Evolutionary conservation across 2,113 vertebrate species (phyloP).

Genomic region (Etia nguti): DNA sequence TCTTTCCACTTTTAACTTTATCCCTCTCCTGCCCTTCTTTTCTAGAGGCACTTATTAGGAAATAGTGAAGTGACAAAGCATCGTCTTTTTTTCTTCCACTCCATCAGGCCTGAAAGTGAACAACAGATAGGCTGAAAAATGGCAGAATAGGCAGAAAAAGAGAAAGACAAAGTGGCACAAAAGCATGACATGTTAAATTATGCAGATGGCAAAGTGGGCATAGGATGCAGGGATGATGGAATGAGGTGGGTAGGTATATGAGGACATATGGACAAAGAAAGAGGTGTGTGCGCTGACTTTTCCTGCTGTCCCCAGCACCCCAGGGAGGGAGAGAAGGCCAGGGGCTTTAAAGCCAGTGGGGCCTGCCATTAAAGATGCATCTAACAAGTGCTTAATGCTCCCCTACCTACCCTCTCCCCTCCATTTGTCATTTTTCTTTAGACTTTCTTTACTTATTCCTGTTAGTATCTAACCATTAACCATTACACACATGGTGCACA

Average conservation of each 20-base stretch:
- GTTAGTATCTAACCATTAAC: conserved; percentile 49
- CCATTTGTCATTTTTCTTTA: background rate
- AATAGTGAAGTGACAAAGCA: conserved; percentile 50
- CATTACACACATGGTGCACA: conserved; percentile 3
- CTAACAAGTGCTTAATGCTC: conserved; percentile 37
- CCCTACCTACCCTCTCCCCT: background rate
- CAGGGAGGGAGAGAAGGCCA: conserved; percentile 48
- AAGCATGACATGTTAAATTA: conserved; percentile 71
- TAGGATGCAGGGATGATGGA: conserved; percentile 44
- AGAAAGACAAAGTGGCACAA: conserved; percentile 58
- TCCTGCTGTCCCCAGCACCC: conserved; percentile 63
- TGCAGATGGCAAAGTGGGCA: conserved; percentile 62
- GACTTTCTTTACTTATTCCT: conserved; percentile 12
- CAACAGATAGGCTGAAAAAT: conserved; percentile 53
- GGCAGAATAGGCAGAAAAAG: conserved; percentile 55
- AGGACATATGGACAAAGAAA: conserved; percentile 48
- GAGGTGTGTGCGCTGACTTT: conserved; percentile 33
- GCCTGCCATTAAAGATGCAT: conserved; percentile 67
- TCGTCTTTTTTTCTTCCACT: conserved; percentile 42
- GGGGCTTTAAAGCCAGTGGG: conserved; percentile 45
- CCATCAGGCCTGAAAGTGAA: conserved; percentile 33
- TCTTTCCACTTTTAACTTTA: conserved; percentile 32
- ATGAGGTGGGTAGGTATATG: conserved; percentile 41
- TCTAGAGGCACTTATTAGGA: conserved; percentile 46
- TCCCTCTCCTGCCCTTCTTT: background rate